These are phyloP conservation scores for Malurus alboscapulatus DNA, from an alignment of 2,113 vertebrate genomes.

Conservation along the genomic window DNA sequence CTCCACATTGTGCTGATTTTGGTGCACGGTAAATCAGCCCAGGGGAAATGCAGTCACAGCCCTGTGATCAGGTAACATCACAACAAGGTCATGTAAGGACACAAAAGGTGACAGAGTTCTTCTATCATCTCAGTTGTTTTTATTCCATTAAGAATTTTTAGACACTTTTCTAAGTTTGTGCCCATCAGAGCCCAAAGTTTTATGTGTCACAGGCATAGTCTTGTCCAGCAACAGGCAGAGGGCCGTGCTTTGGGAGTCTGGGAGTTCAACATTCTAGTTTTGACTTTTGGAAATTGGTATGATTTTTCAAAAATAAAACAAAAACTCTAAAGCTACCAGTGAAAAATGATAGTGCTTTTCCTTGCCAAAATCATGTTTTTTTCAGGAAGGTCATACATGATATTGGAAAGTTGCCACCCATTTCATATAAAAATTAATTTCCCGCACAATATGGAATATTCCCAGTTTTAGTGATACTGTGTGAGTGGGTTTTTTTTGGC, in stretches of 20 bases:
- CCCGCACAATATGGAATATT: not conserved
- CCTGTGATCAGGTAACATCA: not conserved
- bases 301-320: not conserved
- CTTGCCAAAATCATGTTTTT: not conserved
- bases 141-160: not conserved
- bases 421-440: not conserved
- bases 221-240: not conserved
- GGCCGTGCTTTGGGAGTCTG: not conserved
- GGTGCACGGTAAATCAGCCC: not conserved
- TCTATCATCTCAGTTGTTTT: not conserved
- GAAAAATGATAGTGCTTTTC: fast-evolving
- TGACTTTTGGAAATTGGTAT: not conserved
- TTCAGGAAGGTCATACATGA: not conserved
- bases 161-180: not conserved
- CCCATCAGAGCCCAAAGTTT: not conserved
- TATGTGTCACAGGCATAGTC: not conserved
- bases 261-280: not conserved
- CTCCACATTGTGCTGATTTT: not conserved
- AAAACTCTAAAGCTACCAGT: not conserved
- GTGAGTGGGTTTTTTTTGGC: not conserved
- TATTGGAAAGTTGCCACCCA: not conserved
- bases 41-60: not conserved
- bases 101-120: not conserved
- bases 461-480: not conserved
- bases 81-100: not conserved